phyloP scores from a whole-genome alignment of 2,113 vertebrate species.

The Grammomys surdaster region DNA sequence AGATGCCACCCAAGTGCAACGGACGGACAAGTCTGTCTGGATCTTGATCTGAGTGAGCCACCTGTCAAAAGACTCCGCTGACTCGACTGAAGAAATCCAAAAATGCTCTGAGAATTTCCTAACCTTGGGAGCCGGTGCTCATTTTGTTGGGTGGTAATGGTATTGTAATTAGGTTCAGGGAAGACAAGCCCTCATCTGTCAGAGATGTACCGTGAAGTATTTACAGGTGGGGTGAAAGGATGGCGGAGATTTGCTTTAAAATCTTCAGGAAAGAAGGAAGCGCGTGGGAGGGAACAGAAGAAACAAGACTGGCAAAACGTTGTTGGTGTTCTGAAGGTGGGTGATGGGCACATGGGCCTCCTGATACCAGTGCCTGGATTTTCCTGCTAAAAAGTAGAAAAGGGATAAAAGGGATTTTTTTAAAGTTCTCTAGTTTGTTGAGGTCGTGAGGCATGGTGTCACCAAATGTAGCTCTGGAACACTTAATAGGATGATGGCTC shows the following conservation, averaged over 20 bases:
- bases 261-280: conserved; percentile 39
- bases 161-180: conserved; percentile 54
- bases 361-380: background rate
- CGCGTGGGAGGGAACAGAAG: background rate
- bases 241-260: conserved; percentile 63
- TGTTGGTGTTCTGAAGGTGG: conserved; percentile 25
- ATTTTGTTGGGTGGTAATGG: conserved; percentile 37
- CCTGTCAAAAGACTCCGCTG: background rate
- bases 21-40: background rate
- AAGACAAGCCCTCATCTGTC: conserved; percentile 45
- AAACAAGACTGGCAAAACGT: conserved; percentile 26
- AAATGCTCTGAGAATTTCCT: background rate
- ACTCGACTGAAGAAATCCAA: background rate
- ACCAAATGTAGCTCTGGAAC: background rate
- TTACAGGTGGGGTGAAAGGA: conserved; percentile 56
- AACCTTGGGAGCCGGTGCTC: background rate
- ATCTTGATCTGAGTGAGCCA: conserved; percentile 20
- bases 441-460: background rate
- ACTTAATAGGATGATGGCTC: no score
- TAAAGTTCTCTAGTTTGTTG: background rate
- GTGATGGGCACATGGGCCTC: background rate
- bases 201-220: background rate
- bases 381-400: background rate
- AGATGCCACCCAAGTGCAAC: background rate
- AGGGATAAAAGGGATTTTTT: background rate